Base-by-base conservation (phyloP, 2,113 vertebrate genomes). In the Syrmaticus mikado region DNA sequence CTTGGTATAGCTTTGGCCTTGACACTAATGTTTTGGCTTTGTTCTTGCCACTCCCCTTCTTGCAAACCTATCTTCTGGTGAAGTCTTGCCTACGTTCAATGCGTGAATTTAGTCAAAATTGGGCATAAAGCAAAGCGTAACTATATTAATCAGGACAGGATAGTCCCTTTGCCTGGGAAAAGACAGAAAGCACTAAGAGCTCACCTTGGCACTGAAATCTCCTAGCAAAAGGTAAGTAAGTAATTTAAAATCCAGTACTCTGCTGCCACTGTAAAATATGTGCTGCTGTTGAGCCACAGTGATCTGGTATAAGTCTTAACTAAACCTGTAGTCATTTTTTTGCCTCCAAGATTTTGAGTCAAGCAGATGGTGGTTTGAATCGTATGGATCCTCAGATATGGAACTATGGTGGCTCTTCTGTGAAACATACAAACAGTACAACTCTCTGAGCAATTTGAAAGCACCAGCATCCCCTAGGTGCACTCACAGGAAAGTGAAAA, bases 371-470 rank as follows among this genome's bases (percentile, higher is more conserved):
- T 76, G 34, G 36, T 48, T 30, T 65, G 34, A 87, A 66, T 1
- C 18, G 4, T 32, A 6, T 12, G 34, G 17, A 24, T 53, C 24
- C 21, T 85, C 58, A 45, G 43, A 21, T 46, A 25, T 0, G 1
- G 38, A 65, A 30, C 18, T 52, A 0, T 22, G 17, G 43, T 22
- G 10, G 11, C 41, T 74, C 60, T 87, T 50, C 32, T 0, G 0
- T 68, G 48, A 53, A 46, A 64, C 14, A 10, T 40, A 24, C 48
- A 16, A 62, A 46, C 34, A 36, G 45, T 30, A 30, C 28, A 65
- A 13, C 28, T 36, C 48, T 80, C 36, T 16, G 53, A 79, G 46
- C 3, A 2, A 13, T 8, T 36, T 57, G 89, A 50, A 76, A 38
- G 43, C 38, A 61, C 19, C 66, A 68, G 18, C 11, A 13, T 10